Evolutionary conservation across 1,140 invertebrate genomes (phyloP).

Genomic region (Saxidomus purpurata): DNA sequence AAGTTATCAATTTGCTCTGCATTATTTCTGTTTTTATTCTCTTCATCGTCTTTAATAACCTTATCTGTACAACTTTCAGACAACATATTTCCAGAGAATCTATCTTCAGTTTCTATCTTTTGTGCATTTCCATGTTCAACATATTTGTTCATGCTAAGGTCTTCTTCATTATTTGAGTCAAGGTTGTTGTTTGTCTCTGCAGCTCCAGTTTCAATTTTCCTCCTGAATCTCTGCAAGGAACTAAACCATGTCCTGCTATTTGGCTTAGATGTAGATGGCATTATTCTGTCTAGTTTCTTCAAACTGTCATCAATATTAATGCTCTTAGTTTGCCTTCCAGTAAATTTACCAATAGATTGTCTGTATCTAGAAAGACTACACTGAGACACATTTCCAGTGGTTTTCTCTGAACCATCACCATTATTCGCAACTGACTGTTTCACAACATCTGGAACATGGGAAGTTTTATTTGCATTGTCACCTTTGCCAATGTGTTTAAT

Average conservation of each 20-base stretch:
- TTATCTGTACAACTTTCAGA: no score
- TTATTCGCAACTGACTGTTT: no score
- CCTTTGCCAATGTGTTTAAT: background rate
- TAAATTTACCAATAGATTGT: slow-evolving; percentile 46
- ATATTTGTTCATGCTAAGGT: background rate
- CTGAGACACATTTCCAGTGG: background rate
- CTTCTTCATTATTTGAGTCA: background rate
- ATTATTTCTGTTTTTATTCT: no score
- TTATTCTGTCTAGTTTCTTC: slow-evolving; percentile 27
- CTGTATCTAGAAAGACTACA: slow-evolving; percentile 38
- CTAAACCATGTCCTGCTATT: background rate
- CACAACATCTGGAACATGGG: background rate
- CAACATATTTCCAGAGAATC: no score
- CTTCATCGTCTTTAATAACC: no score
- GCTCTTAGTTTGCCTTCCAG: no score
- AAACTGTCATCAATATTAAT: slow-evolving; percentile 46
- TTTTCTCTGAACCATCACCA: background rate
- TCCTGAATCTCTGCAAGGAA: slow-evolving; percentile 56
- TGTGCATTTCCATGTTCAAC: no score
- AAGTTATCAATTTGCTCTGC: background rate
- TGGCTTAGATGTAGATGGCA: background rate
- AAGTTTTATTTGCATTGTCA: background rate
- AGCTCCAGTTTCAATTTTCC: background rate
- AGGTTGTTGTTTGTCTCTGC: background rate
- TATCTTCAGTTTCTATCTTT: no score